phyloP scores from a whole-genome alignment of 2,888 invertebrate species.

The Oeneis ivallda region DNA sequence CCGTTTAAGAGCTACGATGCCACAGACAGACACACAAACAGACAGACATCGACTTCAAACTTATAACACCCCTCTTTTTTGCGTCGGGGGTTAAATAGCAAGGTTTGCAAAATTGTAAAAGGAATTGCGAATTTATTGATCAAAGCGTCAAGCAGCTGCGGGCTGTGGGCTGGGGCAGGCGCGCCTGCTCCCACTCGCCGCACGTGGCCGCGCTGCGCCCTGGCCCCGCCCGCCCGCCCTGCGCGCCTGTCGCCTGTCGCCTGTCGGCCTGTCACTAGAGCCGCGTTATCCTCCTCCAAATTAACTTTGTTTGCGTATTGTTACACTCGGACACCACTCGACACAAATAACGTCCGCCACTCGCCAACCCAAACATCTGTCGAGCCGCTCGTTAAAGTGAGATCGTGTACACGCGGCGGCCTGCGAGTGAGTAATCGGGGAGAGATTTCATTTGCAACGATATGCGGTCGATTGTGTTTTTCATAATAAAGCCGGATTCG shows the following conservation, averaged over 20 bases:
- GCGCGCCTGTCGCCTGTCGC: conserved; percentile 45
- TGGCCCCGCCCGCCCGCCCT: conserved; percentile 25
- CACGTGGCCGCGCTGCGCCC: conserved; percentile 24
- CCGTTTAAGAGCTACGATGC: too few relatives aligned
- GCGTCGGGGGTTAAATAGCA: too few relatives aligned
- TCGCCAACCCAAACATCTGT: conserved; percentile 36
- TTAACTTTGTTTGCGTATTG: conserved; percentile 73
- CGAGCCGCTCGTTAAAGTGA: conserved; percentile 24
- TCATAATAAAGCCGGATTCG: conserved; percentile 14
- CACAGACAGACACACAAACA: too few relatives aligned
- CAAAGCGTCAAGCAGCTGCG: conserved; percentile 27
- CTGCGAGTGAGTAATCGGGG: conserved; percentile 16
- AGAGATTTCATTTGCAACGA: conserved; percentile 11
- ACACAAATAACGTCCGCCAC: conserved; percentile 56
- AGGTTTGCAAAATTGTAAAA: conserved; percentile 31
- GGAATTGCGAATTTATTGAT: conserved; percentile 36
- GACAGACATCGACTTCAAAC: too few relatives aligned
- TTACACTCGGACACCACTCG: conserved; percentile 52
- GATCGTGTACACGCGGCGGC: conserved; percentile 21
- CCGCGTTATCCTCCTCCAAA: conserved; percentile 59
- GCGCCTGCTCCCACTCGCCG: conserved; percentile 25
- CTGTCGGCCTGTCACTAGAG: conserved; percentile 47
- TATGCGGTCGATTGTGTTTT: conserved; percentile 6
- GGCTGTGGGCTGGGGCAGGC: too few relatives aligned
- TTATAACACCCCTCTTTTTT: too few relatives aligned